phyloP scores from a whole-genome alignment of 2,113 vertebrate genomes.

The Sylvia atricapilla region DNA sequence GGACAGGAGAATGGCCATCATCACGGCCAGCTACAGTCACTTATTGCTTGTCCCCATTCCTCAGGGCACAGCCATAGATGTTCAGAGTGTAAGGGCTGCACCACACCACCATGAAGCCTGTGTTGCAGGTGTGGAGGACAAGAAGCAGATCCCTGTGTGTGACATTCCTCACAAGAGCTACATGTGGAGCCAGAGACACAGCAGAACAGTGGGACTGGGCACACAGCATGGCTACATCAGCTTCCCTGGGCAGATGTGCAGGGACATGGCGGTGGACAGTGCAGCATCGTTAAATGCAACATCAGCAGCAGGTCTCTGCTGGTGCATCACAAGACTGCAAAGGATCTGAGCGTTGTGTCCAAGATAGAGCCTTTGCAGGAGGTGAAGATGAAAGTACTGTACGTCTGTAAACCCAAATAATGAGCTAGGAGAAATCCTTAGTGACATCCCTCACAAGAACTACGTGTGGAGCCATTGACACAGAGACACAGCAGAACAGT shows the following conservation, averaged over 20 bases:
- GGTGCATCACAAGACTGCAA: neutral
- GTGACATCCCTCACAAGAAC: neutral
- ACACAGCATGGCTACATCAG: neutral
- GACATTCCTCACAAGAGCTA: neutral
- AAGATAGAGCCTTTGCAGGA: neutral
- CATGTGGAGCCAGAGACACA: neutral
- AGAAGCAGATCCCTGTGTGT: too few species aligned
- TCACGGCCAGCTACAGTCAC: neutral
- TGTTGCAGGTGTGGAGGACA: rapidly evolving
- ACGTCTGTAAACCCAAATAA: too few species aligned
- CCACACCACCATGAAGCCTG: neutral
- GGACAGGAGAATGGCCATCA: neutral
- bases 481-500: neutral
- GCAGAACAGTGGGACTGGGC: neutral
- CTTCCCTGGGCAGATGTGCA: neutral
- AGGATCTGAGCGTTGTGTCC: neutral
- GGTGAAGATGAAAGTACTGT: neutral
- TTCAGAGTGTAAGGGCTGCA: neutral
- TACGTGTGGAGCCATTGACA: neutral
- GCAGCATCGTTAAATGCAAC: neutral
- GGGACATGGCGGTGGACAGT: neutral
- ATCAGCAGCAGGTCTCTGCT: neutral
- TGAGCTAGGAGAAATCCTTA: too few species aligned
- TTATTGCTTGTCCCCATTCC: neutral
- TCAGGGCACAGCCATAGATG: neutral